A percentile compares a stretch with the other conserved stretches of the same genome.
These are phyloP conservation scores for Tribolium madens DNA, from an alignment of 1,140 invertebrate species.

Conservation along the genomic window DNA sequence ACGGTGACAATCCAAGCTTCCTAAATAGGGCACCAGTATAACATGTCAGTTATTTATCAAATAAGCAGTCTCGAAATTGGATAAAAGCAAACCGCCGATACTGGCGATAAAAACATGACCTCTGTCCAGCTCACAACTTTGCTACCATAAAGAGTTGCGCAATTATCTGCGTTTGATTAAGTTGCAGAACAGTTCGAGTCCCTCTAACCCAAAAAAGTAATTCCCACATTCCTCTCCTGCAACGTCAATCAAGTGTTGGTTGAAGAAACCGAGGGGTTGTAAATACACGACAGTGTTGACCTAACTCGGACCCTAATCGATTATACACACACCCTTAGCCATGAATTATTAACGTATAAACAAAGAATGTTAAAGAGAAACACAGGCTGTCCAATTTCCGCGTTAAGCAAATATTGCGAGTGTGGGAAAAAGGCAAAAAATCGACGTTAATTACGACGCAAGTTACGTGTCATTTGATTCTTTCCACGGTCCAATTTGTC, in stretches of 20 bases:
- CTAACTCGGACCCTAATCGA: conserved; percentile 36
- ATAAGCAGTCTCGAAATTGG: neutral
- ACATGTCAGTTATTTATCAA: neutral
- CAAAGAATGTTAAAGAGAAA: conserved; percentile 36
- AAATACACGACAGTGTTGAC: conserved; percentile 33
- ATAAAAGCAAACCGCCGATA: neutral
- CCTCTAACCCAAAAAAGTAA: conserved; percentile 34
- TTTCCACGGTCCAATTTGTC: conserved; percentile 17
- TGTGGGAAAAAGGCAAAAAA: conserved; percentile 27
- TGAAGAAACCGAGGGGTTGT: conserved; percentile 32
- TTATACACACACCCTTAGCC: conserved; percentile 33
- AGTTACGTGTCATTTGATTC: conserved; percentile 13
- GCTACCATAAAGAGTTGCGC: neutral
- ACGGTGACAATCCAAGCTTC: neutral
- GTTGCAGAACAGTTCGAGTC: conserved; percentile 11
- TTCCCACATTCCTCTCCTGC: conserved; percentile 25
- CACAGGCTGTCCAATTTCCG: conserved; percentile 21
- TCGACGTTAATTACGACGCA: conserved; percentile 14
- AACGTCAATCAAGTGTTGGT: conserved; percentile 14
- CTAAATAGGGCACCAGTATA: neutral
- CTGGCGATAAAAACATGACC: neutral
- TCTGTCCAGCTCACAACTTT: neutral
- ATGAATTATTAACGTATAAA: conserved; percentile 35
- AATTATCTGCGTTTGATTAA: conserved; percentile 11
- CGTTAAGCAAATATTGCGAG: conserved; percentile 24